These are phyloP conservation scores for Acronicta alni DNA, from an alignment of 2,888 invertebrate species.

Conservation along the genomic window DNA sequence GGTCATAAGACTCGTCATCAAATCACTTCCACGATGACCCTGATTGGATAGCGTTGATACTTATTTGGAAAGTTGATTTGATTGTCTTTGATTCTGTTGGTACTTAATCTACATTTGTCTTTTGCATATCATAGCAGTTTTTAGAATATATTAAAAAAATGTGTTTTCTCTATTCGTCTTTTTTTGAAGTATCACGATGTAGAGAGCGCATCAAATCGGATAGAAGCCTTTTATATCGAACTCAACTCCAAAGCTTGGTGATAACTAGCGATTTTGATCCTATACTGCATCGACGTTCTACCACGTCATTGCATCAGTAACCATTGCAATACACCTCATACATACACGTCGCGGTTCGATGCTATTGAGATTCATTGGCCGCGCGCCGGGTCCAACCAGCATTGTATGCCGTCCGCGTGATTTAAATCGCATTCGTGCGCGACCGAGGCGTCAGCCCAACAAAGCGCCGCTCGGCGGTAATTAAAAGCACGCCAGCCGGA, in stretches of 20 bases:
- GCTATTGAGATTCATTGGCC: conserved; percentile 20
- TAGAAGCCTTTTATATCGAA: conserved; percentile 19
- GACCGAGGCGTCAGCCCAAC: conserved; percentile 48
- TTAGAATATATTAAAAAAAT: too few relatives aligned
- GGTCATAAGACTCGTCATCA: too few relatives aligned
- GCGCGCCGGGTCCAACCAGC: conserved; percentile 20
- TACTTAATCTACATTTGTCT: too few relatives aligned
- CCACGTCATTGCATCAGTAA: neutral
- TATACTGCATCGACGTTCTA: conserved; percentile 4
- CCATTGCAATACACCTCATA: conserved; percentile 9
- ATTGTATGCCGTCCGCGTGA: conserved; percentile 46
- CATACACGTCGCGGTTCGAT: conserved; percentile 17
- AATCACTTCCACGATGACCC: too few relatives aligned
- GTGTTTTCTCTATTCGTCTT: too few relatives aligned
- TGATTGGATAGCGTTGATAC: too few relatives aligned
- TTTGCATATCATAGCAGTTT: too few relatives aligned
- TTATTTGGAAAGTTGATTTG: too few relatives aligned
- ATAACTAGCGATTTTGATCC: conserved; percentile 26
- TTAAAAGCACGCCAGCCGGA: conserved; percentile 57
- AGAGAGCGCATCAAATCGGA: too few relatives aligned
- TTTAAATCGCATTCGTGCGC: conserved; percentile 47
- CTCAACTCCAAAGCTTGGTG: conserved; percentile 11
- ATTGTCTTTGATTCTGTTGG: too few relatives aligned
- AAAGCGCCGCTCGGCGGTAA: conserved; percentile 57
- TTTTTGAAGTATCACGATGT: neutral